A percentile compares a stretch with the other conserved stretches of the same genome.
phyloP scores from a whole-genome alignment of 1,140 invertebrate species.

The Dinothrombium tinctorium region DNA sequence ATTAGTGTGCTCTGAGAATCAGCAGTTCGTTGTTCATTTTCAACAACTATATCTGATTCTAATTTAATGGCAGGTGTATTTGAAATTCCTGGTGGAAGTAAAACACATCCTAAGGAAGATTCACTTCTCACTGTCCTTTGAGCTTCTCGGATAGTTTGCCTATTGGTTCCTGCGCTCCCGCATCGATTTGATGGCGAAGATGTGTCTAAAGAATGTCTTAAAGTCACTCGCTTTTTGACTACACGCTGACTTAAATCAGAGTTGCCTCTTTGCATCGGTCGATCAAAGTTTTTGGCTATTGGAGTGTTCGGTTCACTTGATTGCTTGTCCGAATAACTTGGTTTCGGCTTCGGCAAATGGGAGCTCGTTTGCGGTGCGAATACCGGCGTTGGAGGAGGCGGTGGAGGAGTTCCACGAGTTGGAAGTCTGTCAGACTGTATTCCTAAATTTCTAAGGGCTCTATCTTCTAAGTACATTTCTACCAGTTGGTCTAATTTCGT shows the following conservation, averaged over 20 bases:
- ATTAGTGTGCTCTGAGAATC: conserved; percentile 1
- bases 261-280: conserved; percentile 44
- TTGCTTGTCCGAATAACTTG: conserved; percentile 42
- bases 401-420: conserved; percentile 10
- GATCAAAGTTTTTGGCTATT: conserved; percentile 26
- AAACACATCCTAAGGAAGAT: background rate
- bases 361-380: background rate
- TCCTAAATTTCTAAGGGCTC: conserved; percentile 18
- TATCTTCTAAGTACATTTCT: conserved; percentile 73
- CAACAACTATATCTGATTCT: background rate
- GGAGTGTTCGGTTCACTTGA: conserved; percentile 53
- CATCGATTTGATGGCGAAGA: background rate
- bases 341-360: conserved; percentile 26
- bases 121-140: background rate
- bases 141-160: background rate
- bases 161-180: background rate
- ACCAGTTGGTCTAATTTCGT: conserved; percentile 73
- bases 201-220: conserved; percentile 29
- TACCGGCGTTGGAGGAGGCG: conserved; percentile 10
- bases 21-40: background rate
- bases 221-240: conserved; percentile 51
- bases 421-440: background rate
- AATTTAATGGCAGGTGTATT: conserved; percentile 5
- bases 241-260: conserved; percentile 47
- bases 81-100: background rate